phyloP scores from a whole-genome alignment of 2,113 vertebrate species.

The Neomonachus schauinslandi region DNA sequence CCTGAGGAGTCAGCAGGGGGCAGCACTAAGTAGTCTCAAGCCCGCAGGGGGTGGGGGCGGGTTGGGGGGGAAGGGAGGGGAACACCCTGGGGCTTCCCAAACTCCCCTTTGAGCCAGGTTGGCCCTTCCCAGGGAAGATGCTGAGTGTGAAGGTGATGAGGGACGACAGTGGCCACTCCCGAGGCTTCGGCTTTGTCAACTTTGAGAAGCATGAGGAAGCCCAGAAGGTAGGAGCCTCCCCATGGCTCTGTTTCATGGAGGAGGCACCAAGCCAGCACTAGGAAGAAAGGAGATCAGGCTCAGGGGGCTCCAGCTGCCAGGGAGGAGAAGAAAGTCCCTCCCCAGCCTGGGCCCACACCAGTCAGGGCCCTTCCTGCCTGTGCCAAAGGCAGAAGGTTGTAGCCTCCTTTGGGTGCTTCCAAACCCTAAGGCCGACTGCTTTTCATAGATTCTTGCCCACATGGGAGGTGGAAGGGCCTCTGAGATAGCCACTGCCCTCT shows the following conservation, averaged over 20 bases:
- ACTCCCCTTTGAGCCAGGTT: neutral
- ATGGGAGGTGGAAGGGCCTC: neutral
- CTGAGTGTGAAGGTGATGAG: conserved; percentile 97
- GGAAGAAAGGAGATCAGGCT: neutral
- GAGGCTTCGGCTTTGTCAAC: conserved; percentile 98
- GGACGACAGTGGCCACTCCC: conserved; percentile 90
- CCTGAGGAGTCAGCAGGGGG: neutral
- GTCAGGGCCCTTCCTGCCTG: no score
- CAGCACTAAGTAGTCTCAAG: neutral
- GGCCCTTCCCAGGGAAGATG: conserved; percentile 90
- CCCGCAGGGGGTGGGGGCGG: neutral
- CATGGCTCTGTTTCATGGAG: accelerated
- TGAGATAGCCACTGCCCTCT: neutral
- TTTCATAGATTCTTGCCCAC: neutral
- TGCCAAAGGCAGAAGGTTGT: neutral
- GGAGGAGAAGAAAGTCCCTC: neutral
- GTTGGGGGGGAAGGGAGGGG: neutral
- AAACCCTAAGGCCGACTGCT: neutral
- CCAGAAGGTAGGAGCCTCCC: conserved; percentile 90
- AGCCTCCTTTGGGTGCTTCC: neutral
- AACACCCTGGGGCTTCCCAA: neutral
- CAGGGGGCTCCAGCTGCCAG: neutral
- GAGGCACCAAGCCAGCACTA: neutral
- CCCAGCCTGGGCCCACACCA: neutral
- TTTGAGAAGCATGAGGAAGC: conserved; percentile 96